A percentile compares a stretch with the other conserved stretches of the same genome.
phyloP scores from a whole-genome alignment of 2,113 vertebrate genomes.

The Oreochromis aureus region DNA sequence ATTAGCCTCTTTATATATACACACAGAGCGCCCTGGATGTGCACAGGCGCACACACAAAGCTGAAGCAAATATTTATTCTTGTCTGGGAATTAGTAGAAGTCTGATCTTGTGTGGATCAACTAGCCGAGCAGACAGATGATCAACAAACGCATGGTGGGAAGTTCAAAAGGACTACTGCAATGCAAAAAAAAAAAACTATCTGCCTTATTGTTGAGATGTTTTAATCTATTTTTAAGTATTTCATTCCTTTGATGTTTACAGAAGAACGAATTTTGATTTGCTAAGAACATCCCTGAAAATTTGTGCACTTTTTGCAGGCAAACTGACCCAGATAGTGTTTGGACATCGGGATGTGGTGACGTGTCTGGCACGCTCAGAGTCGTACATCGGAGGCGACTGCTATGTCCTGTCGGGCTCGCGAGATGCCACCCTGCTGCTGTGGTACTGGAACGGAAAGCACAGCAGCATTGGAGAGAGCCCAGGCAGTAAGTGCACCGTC shows the following conservation, averaged over 20 bases:
- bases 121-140: conserved; percentile 16
- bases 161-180: not conserved
- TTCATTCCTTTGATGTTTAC: not conserved
- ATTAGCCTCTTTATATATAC: conserved; percentile 60
- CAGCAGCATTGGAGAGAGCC: conserved; percentile 85
- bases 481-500: conserved; percentile 75
- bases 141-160: conserved; percentile 7
- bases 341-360: conserved; percentile 95
- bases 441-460: conserved; percentile 99
- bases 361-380: conserved; percentile 90
- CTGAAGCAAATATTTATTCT: conserved; percentile 60
- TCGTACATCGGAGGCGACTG: conserved; percentile 97
- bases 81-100: conserved; percentile 24
- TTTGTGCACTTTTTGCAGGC: conserved; percentile 65
- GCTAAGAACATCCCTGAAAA: not conserved
- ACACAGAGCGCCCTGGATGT: conserved; percentile 11
- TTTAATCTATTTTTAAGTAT: not conserved
- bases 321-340: conserved; percentile 96
- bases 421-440: conserved; percentile 93
- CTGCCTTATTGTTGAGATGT: not conserved
- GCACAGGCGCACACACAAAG: not conserved
- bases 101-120: conserved; percentile 28
- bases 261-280: not conserved
- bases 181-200: rapidly evolving
- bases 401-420: conserved; percentile 92